Evolutionary conservation across 2,113 vertebrate species (phyloP).

Genomic region (Fregetta grallaria): DNA sequence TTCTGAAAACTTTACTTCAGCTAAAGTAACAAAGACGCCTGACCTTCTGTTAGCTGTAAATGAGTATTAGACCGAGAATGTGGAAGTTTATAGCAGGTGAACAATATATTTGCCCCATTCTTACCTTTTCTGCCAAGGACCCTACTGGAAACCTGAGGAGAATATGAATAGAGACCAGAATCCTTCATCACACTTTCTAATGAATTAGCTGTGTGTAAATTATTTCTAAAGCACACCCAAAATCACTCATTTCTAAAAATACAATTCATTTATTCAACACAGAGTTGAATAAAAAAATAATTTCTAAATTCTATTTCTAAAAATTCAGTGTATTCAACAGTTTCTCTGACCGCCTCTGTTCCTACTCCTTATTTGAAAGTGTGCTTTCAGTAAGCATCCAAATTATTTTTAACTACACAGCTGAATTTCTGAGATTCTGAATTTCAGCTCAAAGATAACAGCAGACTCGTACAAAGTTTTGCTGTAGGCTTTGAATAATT

Average conservation of each 20-base stretch:
- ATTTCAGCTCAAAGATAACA: neutral
- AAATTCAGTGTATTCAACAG: neutral
- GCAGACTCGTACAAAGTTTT: neutral
- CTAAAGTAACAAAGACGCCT: neutral
- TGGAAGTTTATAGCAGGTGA: neutral
- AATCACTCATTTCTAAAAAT: neutral
- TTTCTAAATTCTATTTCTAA: neutral
- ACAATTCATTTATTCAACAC: neutral
- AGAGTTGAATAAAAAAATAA: neutral
- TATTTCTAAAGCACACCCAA: neutral
- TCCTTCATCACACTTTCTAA: neutral
- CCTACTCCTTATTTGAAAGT: neutral
- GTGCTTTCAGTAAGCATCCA: neutral
- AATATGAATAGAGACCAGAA: neutral
- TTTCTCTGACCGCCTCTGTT: neutral
- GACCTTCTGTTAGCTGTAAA: neutral
- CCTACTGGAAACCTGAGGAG: neutral
- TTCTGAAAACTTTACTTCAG: neutral
- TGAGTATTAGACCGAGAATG: neutral
- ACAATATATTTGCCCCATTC: neutral
- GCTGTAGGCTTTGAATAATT: neutral
- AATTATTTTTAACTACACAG: neutral
- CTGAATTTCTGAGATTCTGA: neutral
- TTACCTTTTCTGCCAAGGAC: neutral
- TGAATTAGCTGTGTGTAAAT: neutral